A percentile compares a stretch with the other conserved stretches of the same genome.
Conservation (phyloP, 2,888 invertebrate species). For the Ashinkailepas kermadecensis region DNA sequence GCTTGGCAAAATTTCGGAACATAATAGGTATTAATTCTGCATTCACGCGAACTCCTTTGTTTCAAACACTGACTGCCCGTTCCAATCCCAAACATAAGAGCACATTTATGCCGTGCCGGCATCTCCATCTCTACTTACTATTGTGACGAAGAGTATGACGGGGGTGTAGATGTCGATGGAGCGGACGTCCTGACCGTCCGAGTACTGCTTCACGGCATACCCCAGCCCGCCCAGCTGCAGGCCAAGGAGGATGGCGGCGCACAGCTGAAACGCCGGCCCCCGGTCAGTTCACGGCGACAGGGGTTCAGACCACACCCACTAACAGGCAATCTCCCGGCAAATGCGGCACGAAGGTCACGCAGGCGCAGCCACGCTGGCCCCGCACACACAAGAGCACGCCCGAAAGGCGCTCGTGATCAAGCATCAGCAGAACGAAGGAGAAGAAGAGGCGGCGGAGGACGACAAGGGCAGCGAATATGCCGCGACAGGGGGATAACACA, state of each 20-base stretch:
- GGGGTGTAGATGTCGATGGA: conserved; percentile 25
- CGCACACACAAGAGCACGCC: too few species aligned
- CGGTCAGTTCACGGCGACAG: too few species aligned
- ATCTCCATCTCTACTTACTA: conserved; percentile 12
- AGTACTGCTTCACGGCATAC: conserved; percentile 23
- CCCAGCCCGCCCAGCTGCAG: conserved; percentile 20
- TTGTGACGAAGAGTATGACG: conserved; percentile 23
- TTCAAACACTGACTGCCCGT: too few species aligned
- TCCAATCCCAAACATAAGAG: too few species aligned
- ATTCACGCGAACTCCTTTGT: too few species aligned
- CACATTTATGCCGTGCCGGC: neutral
- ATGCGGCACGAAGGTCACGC: neutral
- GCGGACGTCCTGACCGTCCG: neutral
- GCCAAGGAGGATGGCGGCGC: conserved; percentile 19
- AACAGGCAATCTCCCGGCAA: neutral
- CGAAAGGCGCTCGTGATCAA: too few species aligned
- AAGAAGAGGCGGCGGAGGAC: too few species aligned
- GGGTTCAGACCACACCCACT: too few species aligned
- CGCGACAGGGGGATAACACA: too few species aligned
- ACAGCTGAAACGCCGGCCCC: conserved; percentile 16
- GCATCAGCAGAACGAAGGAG: too few species aligned
- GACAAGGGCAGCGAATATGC: too few species aligned
- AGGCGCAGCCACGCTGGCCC: neutral
- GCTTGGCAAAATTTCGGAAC: neutral
- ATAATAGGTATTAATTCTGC: too few species aligned